Conservation (phyloP, 2,113 vertebrate genomes). For the Pangasianodon gigas region DNA sequence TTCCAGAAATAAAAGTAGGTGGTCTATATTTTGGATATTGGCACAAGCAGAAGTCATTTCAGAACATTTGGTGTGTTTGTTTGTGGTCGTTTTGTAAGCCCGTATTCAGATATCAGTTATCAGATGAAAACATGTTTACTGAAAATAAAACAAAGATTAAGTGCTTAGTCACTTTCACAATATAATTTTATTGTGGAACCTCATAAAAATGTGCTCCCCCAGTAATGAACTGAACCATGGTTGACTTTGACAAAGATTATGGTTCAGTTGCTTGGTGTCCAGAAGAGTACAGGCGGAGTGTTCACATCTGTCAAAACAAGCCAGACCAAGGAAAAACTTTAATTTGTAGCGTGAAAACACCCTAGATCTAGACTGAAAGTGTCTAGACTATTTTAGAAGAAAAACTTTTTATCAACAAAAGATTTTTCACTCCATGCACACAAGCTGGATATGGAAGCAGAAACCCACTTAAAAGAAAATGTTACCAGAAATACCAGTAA, state of each 20-base stretch:
- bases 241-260: background rate
- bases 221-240: background rate
- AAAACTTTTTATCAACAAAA: background rate
- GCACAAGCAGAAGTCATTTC: background rate
- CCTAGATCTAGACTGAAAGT: background rate
- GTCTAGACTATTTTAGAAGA: background rate
- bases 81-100: background rate
- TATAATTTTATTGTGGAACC: background rate
- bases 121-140: background rate
- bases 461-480: background rate
- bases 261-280: background rate
- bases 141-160: background rate
- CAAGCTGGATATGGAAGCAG: slow-evolving; percentile 4
- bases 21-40: background rate
- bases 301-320: slow-evolving; percentile 11
- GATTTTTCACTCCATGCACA: background rate
- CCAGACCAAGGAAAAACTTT: background rate
- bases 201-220: background rate
- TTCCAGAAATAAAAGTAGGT: background rate
- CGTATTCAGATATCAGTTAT: background rate
- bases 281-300: background rate
- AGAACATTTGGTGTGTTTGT: background rate
- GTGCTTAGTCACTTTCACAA: background rate
- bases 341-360: background rate
- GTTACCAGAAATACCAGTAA: background rate